Evolutionary conservation across 1,140 invertebrate species (phyloP).

Genomic region (Brachionus calyciflorus): DNA sequence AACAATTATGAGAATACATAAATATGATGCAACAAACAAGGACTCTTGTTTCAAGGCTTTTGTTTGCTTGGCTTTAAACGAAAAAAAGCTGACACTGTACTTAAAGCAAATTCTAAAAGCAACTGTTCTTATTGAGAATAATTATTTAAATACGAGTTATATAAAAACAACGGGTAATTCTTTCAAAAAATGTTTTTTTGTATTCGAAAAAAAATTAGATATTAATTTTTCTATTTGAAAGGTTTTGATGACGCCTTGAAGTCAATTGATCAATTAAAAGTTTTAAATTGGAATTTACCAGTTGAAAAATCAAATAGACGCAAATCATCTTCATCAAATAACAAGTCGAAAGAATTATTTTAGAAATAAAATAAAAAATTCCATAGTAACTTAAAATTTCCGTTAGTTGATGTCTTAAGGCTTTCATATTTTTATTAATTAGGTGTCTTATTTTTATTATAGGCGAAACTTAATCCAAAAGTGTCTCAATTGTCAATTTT

Average conservation of each 20-base stretch:
- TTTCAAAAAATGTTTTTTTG: background rate
- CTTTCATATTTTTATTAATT: too few species aligned
- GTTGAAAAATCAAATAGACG: conserved; percentile 87
- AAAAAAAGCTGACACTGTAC: conserved; percentile 86
- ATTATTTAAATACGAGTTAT: conserved; percentile 92
- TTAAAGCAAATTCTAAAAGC: conserved; percentile 85
- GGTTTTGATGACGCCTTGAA: conserved; percentile 92
- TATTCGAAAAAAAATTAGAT: background rate
- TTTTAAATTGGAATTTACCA: conserved; percentile 84
- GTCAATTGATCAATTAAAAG: conserved; percentile 79
- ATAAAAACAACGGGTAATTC: conserved; percentile 78
- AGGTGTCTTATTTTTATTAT: too few species aligned
- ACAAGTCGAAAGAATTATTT: background rate
- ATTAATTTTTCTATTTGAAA: conserved; percentile 50
- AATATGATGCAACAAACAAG: conserved; percentile 82
- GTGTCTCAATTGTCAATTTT: too few species aligned
- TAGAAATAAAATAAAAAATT: background rate
- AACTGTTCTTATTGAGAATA: conserved; percentile 78
- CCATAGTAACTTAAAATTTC: too few species aligned
- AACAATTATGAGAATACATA: conserved; percentile 84
- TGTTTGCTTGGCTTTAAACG: conserved; percentile 80
- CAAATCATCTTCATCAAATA: background rate
- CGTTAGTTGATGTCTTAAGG: too few species aligned
- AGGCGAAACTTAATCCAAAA: too few species aligned
- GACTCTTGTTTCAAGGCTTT: conserved; percentile 98